phyloP scores from a whole-genome alignment of 2,888 invertebrate genomes.

The Petrolisthes manimaculis region DNA sequence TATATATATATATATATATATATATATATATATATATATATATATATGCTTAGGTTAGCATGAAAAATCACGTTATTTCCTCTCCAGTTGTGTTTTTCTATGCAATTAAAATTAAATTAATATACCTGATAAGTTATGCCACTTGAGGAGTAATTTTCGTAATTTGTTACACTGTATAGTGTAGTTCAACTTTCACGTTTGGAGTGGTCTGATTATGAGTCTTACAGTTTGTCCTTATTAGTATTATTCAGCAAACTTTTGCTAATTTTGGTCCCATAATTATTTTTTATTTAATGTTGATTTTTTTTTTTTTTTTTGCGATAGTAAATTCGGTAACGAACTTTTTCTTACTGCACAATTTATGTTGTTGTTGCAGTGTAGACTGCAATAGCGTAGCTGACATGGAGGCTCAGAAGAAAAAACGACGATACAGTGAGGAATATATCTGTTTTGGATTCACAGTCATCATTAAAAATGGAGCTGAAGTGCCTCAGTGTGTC shows the following conservation, averaged over 20 bases:
- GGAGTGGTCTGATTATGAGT: slow-evolving; percentile 9
- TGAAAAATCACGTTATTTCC: neutral
- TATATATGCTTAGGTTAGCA: neutral
- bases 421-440: slow-evolving; percentile 37
- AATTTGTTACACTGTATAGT: slow-evolving; percentile 14
- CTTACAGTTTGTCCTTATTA: slow-evolving; percentile 8
- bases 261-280: slow-evolving; percentile 12
- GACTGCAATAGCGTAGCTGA: slow-evolving; percentile 28
- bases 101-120: neutral
- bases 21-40: too few species aligned
- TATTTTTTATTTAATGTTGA: neutral
- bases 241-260: slow-evolving; percentile 11
- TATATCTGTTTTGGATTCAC: slow-evolving; percentile 43
- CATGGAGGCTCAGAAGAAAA: slow-evolving; percentile 35
- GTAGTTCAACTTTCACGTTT: slow-evolving; percentile 16
- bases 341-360: slow-evolving; percentile 7
- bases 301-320: slow-evolving; percentile 3
- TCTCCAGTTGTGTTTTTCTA: neutral
- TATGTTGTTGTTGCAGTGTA: slow-evolving; percentile 9
- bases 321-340: neutral
- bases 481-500: slow-evolving; percentile 43
- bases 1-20: too few species aligned
- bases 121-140: slow-evolving; percentile 8
- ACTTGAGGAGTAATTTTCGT: slow-evolving; percentile 19
- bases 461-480: slow-evolving; percentile 43